These are phyloP conservation scores for Macrochelys suwanniensis DNA, from an alignment of 2,797 vertebrate genomes.

Conservation along the genomic window DNA sequence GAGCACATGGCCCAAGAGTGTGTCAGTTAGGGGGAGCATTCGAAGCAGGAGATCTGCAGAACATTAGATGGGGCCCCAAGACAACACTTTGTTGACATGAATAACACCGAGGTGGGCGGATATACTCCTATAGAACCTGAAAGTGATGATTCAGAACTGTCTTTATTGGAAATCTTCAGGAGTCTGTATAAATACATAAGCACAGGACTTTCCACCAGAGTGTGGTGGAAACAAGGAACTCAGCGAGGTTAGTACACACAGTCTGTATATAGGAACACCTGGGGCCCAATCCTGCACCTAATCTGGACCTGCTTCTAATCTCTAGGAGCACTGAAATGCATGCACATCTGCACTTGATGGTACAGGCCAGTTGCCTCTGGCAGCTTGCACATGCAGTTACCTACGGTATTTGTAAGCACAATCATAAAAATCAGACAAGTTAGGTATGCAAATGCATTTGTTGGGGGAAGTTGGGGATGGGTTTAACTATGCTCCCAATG, in stretches of 20 bases:
- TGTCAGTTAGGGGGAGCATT: not conserved
- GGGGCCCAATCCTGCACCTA: fast-evolving
- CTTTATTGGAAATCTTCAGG: not conserved
- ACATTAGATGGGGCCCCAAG: not conserved
- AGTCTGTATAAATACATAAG: not conserved
- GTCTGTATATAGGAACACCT: not conserved
- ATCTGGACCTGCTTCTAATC: not conserved
- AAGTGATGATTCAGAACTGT: not conserved
- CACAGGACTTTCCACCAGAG: not conserved
- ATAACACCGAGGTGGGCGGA: not conserved
- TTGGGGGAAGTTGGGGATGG: not conserved
- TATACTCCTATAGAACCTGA: not conserved
- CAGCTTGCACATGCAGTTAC: not conserved
- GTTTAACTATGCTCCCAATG: not conserved
- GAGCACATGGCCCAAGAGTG: fast-evolving
- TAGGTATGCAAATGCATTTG: not conserved
- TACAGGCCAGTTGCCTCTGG: not conserved
- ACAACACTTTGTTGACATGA: not conserved
- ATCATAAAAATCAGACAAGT: not conserved
- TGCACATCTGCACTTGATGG: not conserved
- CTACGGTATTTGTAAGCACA: not conserved
- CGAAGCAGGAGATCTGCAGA: not conserved
- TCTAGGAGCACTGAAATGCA: not conserved
- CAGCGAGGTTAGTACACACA: fast-evolving
- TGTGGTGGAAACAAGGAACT: fast-evolving